Evolutionary conservation across 2,888 invertebrate genomes (phyloP).

Genomic region (Autographa gamma): DNA sequence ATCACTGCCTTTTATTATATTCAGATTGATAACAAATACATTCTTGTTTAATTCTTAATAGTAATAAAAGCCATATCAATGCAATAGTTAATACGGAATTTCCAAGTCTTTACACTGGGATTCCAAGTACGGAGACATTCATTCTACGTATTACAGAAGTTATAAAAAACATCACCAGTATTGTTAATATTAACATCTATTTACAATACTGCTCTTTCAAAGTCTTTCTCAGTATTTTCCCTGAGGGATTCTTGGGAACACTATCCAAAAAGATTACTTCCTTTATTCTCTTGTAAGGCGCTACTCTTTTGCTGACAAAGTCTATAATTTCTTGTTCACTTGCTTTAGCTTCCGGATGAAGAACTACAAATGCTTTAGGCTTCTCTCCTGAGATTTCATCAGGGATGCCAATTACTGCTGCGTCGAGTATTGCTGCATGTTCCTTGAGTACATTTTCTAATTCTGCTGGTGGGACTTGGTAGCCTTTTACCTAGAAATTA

Average conservation of each 20-base stretch:
- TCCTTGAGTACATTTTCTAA: constrained; percentile 92
- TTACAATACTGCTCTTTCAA: constrained; percentile 77
- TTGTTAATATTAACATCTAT: constrained; percentile 19
- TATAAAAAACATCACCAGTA: no score
- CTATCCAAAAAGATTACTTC: constrained; percentile 91
- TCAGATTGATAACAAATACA: no score
- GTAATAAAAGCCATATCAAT: no score
- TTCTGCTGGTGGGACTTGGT: constrained; percentile 96
- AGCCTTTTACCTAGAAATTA: constrained; percentile 88
- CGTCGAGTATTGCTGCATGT: constrained; percentile 93
- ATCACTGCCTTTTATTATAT: no score
- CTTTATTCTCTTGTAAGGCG: constrained; percentile 92
- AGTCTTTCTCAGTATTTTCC: constrained; percentile 92
- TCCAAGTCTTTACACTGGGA: no score
- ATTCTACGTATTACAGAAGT: no score
- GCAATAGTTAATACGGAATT: no score
- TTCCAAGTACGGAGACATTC: no score
- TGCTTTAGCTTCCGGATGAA: constrained; percentile 80
- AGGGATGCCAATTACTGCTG: constrained; percentile 94
- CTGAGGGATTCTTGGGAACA: constrained; percentile 93
- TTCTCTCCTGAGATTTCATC: constrained; percentile 92
- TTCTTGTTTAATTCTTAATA: no score
- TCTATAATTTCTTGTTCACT: constrained; percentile 88
- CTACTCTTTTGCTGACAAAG: constrained; percentile 91
- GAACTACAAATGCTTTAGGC: constrained; percentile 93